Evolutionary conservation across 2,888 invertebrate genomes (phyloP).

Genomic region (Standfussiana lucernea): DNA sequence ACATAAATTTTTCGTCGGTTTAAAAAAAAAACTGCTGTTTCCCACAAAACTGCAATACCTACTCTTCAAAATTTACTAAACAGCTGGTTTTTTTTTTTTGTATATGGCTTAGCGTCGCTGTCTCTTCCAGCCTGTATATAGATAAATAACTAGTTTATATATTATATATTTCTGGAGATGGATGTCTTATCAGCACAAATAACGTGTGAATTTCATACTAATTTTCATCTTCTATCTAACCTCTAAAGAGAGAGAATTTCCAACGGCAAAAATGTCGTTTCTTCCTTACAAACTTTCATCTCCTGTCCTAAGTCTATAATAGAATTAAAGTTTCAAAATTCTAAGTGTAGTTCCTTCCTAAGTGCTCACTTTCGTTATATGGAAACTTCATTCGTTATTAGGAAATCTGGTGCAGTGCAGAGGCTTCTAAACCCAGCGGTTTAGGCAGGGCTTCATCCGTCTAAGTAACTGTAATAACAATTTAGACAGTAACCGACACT

Average conservation of each 20-base stretch:
- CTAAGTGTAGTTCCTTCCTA: neutral
- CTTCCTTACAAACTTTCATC: neutral
- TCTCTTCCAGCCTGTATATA: too few species aligned
- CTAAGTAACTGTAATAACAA: neutral
- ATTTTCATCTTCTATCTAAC: neutral
- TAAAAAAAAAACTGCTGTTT: too few species aligned
- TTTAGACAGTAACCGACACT: neutral
- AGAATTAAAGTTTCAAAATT: neutral
- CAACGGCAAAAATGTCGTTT: neutral
- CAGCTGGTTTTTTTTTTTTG: too few species aligned
- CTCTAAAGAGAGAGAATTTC: neutral
- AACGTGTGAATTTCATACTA: neutral
- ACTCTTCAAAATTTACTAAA: too few species aligned
- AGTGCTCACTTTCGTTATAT: neutral
- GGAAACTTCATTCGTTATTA: neutral
- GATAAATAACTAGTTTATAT: too few species aligned
- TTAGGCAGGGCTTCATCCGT: neutral
- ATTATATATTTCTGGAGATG: neutral
- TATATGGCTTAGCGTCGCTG: too few species aligned
- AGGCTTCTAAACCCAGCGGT: neutral
- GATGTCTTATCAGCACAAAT: neutral
- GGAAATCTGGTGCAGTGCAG: neutral
- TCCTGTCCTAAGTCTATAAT: neutral
- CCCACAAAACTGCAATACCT: too few species aligned
- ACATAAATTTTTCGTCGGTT: too few species aligned